These are phyloP conservation scores for Ahaetulla prasina DNA, from an alignment of 2,113 vertebrate species.

Conservation along the genomic window DNA sequence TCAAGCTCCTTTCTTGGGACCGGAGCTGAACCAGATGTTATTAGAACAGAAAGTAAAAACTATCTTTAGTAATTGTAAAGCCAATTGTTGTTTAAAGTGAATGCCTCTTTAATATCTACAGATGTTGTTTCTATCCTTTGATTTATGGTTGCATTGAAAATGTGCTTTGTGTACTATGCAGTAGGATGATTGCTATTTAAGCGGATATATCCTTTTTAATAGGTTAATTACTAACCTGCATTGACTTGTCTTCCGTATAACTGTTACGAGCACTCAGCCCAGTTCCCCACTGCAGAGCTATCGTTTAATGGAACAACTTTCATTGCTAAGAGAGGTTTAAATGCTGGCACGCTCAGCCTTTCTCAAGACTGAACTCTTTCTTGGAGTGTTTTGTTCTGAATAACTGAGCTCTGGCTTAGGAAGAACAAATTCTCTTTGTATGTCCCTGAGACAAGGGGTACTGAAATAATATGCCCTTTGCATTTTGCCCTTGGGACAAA, in stretches of 20 bases:
- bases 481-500: slow-evolving; percentile 10
- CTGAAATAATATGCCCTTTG: slow-evolving; percentile 5
- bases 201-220: slow-evolving; percentile 64
- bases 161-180: slow-evolving; percentile 31
- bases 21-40: not conserved
- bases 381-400: slow-evolving; percentile 53
- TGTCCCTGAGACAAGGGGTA: slow-evolving; percentile 14
- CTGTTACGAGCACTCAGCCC: slow-evolving; percentile 62
- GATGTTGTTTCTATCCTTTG: slow-evolving; percentile 46
- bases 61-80: slow-evolving; percentile 1
- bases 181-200: slow-evolving; percentile 37
- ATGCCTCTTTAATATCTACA: slow-evolving; percentile 38
- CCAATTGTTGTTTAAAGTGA: slow-evolving; percentile 9
- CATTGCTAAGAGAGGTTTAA: slow-evolving; percentile 60
- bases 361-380: slow-evolving; percentile 63
- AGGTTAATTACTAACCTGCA: slow-evolving; percentile 72
- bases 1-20: not conserved
- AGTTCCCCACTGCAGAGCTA: slow-evolving; percentile 65
- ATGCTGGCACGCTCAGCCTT: slow-evolving; percentile 49
- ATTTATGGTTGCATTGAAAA: slow-evolving; percentile 18
- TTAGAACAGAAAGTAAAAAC: not conserved
- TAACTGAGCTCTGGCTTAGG: slow-evolving; percentile 36
- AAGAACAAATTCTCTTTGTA: slow-evolving; percentile 11
- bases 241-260: slow-evolving; percentile 69
- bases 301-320: slow-evolving; percentile 71